Conservation (phyloP, 2,113 vertebrate species). For the Genyomyrus donnyi region DNA sequence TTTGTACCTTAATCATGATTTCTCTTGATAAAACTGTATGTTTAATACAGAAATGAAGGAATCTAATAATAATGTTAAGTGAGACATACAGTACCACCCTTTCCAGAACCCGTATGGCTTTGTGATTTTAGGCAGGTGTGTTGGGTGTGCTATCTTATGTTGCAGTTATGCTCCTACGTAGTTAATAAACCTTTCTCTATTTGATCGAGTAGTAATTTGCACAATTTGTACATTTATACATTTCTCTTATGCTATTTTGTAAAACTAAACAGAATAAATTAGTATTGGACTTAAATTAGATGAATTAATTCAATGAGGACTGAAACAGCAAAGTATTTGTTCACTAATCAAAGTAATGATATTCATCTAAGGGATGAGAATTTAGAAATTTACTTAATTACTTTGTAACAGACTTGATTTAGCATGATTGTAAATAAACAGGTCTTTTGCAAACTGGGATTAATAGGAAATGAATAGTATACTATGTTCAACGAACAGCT, state of each 20-base stretch:
- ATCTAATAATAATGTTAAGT: not conserved
- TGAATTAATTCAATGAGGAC: not conserved
- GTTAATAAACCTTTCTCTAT: not conserved
- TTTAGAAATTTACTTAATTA: not conserved
- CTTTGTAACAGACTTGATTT: not conserved
- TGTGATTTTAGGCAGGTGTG: not conserved
- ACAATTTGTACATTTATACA: not conserved
- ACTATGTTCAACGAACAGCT: not conserved
- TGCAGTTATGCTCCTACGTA: not conserved
- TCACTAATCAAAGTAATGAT: not conserved
- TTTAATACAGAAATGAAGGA: not conserved
- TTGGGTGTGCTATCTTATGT: not conserved
- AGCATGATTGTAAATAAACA: not conserved
- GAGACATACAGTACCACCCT: not conserved
- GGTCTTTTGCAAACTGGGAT: not conserved
- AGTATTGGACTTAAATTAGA: not conserved
- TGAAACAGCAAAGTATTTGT: not conserved
- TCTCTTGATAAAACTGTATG: not conserved
- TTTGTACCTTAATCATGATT: not conserved
- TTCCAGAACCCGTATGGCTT: not conserved
- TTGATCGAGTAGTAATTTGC: not conserved
- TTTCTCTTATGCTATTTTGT: not conserved
- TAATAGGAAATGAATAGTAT: not conserved
- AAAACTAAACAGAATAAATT: not conserved
- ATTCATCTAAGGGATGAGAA: not conserved